Percentiles rank a stretch among this genome's conserved stretches.
Evolutionary conservation across 1,140 invertebrate species (phyloP).

Genomic region (Tribolium castaneum): DNA sequence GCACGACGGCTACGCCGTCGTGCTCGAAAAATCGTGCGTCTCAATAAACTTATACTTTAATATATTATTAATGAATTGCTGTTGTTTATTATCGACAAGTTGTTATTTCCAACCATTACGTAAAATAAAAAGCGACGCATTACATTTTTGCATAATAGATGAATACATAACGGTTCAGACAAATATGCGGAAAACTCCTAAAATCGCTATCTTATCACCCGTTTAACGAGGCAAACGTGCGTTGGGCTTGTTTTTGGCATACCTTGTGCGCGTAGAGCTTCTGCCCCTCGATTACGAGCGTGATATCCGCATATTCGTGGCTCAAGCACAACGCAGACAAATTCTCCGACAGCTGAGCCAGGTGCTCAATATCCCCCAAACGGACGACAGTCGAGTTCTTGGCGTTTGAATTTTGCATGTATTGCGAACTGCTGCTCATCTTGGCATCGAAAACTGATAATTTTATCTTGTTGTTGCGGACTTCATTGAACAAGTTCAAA

Average conservation of each 20-base stretch:
- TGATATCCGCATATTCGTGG: conserved; percentile 92
- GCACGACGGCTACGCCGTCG: no score
- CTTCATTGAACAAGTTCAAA: not conserved
- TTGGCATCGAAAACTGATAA: conserved; percentile 35
- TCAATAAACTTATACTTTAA: no score
- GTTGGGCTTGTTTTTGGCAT: not conserved
- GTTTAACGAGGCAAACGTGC: no score
- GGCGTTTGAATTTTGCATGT: conserved; percentile 50
- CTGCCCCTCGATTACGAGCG: conserved; percentile 86
- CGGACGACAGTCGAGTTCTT: conserved; percentile 44
- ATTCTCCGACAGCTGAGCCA: conserved; percentile 76
- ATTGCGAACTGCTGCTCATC: conserved; percentile 60
- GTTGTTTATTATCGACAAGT: not conserved
- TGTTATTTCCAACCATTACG: no score
- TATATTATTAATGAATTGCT: no score
- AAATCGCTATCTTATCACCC: no score
- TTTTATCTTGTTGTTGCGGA: conserved; percentile 19
- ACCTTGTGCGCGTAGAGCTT: conserved; percentile 89
- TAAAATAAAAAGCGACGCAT: not conserved
- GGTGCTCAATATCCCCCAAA: conserved; percentile 61
- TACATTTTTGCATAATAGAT: not conserved
- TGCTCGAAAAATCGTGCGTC: no score
- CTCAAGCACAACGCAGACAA: conserved; percentile 86
- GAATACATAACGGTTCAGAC: no score
- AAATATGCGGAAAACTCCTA: no score